Conservation (phyloP, 2,888 invertebrate species). For the Lithosia quadra region DNA sequence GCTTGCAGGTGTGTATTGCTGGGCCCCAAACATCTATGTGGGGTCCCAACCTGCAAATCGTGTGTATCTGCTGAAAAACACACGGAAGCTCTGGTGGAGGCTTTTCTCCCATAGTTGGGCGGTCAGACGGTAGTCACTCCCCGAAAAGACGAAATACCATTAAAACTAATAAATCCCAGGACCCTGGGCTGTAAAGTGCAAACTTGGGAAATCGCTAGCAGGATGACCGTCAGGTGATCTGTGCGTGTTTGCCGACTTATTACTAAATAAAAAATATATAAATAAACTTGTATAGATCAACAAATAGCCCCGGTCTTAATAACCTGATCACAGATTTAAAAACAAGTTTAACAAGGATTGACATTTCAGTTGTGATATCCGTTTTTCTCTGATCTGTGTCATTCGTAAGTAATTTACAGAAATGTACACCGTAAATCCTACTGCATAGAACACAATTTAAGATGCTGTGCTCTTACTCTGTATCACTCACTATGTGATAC, state of each 20-base stretch:
- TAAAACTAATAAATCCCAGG: too few species aligned
- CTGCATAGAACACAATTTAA: neutral
- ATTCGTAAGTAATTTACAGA: neutral
- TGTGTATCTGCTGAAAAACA: too few species aligned
- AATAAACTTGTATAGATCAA: neutral
- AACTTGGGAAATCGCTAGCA: too few species aligned
- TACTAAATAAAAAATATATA: neutral
- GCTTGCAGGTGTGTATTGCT: too few species aligned
- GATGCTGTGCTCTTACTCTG: neutral
- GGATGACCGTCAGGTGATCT: too few species aligned
- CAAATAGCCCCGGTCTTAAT: conserved; percentile 5
- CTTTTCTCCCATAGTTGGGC: too few species aligned
- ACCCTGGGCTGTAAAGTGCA: too few species aligned
- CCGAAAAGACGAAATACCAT: too few species aligned
- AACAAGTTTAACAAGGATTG: conserved; percentile 13
- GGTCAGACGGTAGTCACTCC: too few species aligned
- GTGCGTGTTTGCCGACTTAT: neutral
- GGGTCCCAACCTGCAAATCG: too few species aligned
- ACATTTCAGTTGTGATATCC: conserved; percentile 1
- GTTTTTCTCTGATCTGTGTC: neutral
- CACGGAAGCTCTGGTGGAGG: too few species aligned
- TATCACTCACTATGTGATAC: neutral
- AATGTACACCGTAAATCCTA: neutral
- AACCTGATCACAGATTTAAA: conserved; percentile 12
- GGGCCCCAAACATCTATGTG: too few species aligned